Conservation (phyloP, 2,888 invertebrate species). For the Tiliacea aurago region DNA sequence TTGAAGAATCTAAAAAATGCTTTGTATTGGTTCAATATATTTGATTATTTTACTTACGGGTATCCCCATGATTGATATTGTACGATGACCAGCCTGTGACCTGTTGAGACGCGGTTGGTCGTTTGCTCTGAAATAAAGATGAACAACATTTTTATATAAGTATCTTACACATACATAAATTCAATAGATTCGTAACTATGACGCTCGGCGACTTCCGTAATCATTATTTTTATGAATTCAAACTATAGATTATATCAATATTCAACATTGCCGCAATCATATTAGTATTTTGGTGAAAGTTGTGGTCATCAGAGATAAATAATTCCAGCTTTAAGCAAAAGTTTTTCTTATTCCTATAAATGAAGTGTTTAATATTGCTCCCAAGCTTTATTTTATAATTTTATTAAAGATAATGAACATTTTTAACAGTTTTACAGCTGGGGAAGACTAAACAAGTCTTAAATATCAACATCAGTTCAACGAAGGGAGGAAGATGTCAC, state of each 20-base stretch:
- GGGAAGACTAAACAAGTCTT: background rate
- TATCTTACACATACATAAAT: constrained; percentile 72
- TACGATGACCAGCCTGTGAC: constrained; percentile 68
- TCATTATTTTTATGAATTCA: constrained; percentile 53
- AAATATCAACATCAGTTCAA: background rate
- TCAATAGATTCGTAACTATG: constrained; percentile 70
- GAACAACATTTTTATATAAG: constrained; percentile 80
- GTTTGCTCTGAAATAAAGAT: constrained; percentile 74
- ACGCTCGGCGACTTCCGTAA: constrained; percentile 39
- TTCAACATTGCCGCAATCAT: constrained; percentile 50
- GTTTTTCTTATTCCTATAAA: background rate
- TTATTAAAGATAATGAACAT: background rate
- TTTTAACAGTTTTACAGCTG: background rate
- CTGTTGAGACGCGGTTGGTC: constrained; percentile 67
- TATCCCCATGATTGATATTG: constrained; percentile 72
- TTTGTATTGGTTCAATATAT: too few species aligned
- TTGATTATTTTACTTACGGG: constrained; percentile 70
- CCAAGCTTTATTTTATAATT: background rate
- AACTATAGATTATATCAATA: constrained; percentile 44
- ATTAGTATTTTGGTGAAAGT: constrained; percentile 55
- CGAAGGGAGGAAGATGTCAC: background rate
- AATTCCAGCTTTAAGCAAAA: constrained; percentile 18
- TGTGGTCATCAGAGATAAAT: constrained; percentile 28
- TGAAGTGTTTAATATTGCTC: background rate
- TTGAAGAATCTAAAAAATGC: background rate